Conservation (phyloP, 2,888 invertebrate genomes). For the Pandemis heparana region DNA sequence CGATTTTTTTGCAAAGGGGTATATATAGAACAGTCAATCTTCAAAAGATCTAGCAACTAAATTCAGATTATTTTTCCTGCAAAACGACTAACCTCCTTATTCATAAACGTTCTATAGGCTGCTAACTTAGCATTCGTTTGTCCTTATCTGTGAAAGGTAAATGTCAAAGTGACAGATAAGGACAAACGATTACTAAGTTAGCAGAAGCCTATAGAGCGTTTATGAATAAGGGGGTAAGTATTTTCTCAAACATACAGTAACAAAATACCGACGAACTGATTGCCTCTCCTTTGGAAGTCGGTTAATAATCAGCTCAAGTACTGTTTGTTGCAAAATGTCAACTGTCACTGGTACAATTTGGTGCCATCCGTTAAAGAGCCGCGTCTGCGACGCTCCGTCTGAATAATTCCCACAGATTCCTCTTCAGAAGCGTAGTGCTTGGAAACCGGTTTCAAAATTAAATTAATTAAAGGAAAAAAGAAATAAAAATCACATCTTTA, state of each 20-base stretch:
- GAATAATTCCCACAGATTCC: conserved; percentile 5
- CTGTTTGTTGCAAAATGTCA: not conserved
- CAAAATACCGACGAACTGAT: not conserved
- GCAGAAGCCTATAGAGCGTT: no score
- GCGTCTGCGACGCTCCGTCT: conserved; percentile 11
- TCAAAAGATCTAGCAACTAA: not conserved
- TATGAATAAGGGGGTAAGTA: no score
- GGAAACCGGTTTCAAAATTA: not conserved
- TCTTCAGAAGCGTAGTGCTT: not conserved
- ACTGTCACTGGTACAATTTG: conserved; percentile 6
- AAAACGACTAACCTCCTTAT: no score
- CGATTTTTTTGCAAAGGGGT: no score
- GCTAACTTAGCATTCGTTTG: no score
- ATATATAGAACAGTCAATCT: not conserved
- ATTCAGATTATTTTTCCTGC: no score
- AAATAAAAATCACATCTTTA: no score
- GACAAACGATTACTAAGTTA: no score
- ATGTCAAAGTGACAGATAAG: no score
- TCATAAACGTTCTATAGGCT: no score
- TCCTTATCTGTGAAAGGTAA: no score
- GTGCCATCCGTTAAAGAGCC: not conserved
- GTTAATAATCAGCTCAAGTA: not conserved
- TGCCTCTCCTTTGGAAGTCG: not conserved
- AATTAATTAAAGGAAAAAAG: no score
- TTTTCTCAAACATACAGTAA: not conserved